Conservation (phyloP, 2,797 vertebrate species). For the Siniperca obscura region DNA sequence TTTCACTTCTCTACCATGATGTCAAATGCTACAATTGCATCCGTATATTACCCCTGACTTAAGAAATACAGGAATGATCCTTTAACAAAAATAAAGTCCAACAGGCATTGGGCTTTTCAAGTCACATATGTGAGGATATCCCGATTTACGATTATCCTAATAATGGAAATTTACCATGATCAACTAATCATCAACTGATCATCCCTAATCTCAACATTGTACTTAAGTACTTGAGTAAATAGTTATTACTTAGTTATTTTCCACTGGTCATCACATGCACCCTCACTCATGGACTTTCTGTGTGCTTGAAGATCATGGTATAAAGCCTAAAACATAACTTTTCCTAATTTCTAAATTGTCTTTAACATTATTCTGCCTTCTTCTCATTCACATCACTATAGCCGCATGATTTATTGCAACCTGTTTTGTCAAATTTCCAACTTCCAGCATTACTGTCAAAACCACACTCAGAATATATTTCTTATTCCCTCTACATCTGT, state of each 20-base stretch:
- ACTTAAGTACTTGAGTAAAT: background rate
- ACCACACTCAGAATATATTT: conserved; percentile 21
- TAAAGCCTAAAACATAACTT: conserved; percentile 12
- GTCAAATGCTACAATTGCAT: no score
- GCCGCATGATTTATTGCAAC: conserved; percentile 22
- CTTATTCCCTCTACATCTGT: conserved; percentile 35
- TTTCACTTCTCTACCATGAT: no score
- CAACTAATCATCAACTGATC: no score
- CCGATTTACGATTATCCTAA: no score
- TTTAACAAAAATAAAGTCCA: no score
- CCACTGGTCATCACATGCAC: background rate
- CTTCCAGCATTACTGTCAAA: conserved; percentile 11
- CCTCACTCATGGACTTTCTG: background rate
- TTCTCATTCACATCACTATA: background rate
- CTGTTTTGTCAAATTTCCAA: conserved; percentile 6
- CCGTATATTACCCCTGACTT: no score
- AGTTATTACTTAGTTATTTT: background rate
- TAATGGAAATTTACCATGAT: no score
- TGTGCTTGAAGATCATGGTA: background rate
- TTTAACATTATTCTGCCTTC: conserved; percentile 2
- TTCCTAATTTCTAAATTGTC: background rate
- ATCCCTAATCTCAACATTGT: background rate
- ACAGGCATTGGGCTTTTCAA: no score
- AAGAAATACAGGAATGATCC: no score
- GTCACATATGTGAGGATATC: no score